Conservation (phyloP, 1,140 invertebrate genomes). For the Trachymyrmex cornetzi region DNA sequence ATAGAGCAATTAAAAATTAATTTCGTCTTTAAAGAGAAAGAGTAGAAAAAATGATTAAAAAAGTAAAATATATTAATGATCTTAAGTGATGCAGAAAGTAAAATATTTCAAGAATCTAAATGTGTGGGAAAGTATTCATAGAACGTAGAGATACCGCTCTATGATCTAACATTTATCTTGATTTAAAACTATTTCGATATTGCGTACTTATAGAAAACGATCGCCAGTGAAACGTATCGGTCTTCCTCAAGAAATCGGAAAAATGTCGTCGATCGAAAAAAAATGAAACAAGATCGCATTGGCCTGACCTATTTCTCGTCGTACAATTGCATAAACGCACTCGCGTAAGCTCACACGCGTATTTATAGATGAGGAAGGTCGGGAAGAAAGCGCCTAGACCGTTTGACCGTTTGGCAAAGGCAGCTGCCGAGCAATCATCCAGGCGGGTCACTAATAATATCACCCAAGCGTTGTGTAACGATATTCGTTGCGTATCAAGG, state of each 20-base stretch:
- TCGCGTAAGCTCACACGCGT: constrained; percentile 71
- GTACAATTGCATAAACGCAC: constrained; percentile 77
- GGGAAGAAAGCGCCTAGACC: constrained; percentile 77
- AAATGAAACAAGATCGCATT: constrained; percentile 65
- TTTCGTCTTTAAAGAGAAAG: neutral
- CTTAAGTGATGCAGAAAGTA: neutral
- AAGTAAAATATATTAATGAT: neutral
- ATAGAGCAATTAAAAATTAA: neutral
- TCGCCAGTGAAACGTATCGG: neutral
- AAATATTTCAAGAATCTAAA: neutral
- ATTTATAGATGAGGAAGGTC: constrained; percentile 77
- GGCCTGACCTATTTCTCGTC: constrained; percentile 71
- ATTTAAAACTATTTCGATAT: neutral
- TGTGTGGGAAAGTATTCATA: neutral
- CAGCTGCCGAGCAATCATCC: constrained; percentile 76
- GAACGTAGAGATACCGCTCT: neutral
- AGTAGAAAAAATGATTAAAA: neutral
- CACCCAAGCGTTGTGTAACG: constrained; percentile 68
- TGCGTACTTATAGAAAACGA: neutral
- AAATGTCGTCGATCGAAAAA: constrained; percentile 32
- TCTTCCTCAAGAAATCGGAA: neutral
- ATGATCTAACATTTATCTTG: neutral
- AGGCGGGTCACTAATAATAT: constrained; percentile 76
- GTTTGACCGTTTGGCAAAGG: constrained; percentile 77
- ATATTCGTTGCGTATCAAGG: constrained; percentile 61